These are phyloP conservation scores for Accipiter cooperii DNA, from an alignment of 2,113 vertebrate genomes.

Conservation along the genomic window DNA sequence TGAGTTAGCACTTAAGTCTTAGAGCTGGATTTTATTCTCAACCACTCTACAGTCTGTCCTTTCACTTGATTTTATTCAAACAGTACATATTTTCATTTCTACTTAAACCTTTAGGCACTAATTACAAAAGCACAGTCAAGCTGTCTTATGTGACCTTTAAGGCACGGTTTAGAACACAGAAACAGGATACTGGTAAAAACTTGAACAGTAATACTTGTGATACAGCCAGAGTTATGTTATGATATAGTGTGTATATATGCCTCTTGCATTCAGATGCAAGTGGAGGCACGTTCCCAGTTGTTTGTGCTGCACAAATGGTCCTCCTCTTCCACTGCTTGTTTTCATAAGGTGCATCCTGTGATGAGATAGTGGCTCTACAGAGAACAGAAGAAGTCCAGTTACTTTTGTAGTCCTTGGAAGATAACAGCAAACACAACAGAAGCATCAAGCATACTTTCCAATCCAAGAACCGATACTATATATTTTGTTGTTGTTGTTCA, in stretches of 20 bases:
- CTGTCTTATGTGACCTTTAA: not conserved
- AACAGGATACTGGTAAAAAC: not conserved
- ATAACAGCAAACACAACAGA: not conserved
- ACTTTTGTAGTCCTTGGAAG: not conserved
- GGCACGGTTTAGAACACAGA: not conserved
- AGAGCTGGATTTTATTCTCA: not conserved
- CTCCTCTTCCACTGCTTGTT: not conserved
- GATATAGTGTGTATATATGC: too few relatives aligned
- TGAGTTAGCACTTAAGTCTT: not conserved
- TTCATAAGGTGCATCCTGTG: not conserved
- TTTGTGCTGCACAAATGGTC: not conserved
- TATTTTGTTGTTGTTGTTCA: too few relatives aligned
- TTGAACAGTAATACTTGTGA: not conserved
- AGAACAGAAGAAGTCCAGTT: not conserved
- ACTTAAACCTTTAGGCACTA: not conserved
- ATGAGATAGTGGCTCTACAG: not conserved
- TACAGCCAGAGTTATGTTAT: not conserved
- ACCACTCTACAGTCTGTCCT: not conserved
- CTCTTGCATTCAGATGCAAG: not conserved
- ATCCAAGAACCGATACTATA: rapidly evolving
- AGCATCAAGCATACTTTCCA: not conserved
- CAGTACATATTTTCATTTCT: not conserved
- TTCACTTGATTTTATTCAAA: not conserved
- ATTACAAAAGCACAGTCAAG: not conserved
- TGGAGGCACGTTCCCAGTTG: not conserved